Conservation (phyloP, 1,140 invertebrate genomes). For the Oryzaephilus surinamensis region DNA sequence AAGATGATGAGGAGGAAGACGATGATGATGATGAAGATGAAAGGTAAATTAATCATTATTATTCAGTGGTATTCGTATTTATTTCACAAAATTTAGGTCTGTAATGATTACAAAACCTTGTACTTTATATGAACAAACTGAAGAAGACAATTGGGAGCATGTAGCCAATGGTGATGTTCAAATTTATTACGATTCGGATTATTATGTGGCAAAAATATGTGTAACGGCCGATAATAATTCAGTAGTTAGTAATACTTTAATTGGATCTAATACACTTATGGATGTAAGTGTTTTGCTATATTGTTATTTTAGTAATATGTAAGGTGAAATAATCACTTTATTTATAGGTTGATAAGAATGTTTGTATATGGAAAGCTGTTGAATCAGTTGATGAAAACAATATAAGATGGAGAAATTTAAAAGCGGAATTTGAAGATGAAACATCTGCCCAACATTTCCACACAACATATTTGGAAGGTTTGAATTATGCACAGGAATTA, state of each 20-base stretch:
- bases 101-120: slow-evolving; percentile 22
- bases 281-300: slow-evolving; percentile 21
- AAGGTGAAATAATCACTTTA: slow-evolving; percentile 1
- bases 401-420: slow-evolving; percentile 20
- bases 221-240: slow-evolving; percentile 19
- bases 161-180: slow-evolving; percentile 22
- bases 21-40: slow-evolving; percentile 23
- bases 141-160: slow-evolving; percentile 21
- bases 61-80: neutral
- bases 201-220: slow-evolving; percentile 24
- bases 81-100: slow-evolving; percentile 12
- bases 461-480: slow-evolving; percentile 25
- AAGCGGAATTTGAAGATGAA: slow-evolving; percentile 22
- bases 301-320: neutral
- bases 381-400: slow-evolving; percentile 20
- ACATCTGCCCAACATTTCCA: slow-evolving; percentile 26
- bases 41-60: slow-evolving; percentile 17
- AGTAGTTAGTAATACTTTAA: slow-evolving; percentile 26
- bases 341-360: slow-evolving; percentile 21
- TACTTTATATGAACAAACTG: slow-evolving; percentile 21
- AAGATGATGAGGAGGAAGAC: slow-evolving; percentile 18
- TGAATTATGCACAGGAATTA: slow-evolving; percentile 27
- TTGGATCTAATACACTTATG: slow-evolving; percentile 28
- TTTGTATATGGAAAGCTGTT: slow-evolving; percentile 29
- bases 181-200: slow-evolving; percentile 29